Percentiles rank a stretch among this genome's conserved stretches.
Evolutionary conservation across 35 echinoderm and acorn worm genomes (phyloP).

Genomic region (Strongylocentrotus purpuratus): DNA sequence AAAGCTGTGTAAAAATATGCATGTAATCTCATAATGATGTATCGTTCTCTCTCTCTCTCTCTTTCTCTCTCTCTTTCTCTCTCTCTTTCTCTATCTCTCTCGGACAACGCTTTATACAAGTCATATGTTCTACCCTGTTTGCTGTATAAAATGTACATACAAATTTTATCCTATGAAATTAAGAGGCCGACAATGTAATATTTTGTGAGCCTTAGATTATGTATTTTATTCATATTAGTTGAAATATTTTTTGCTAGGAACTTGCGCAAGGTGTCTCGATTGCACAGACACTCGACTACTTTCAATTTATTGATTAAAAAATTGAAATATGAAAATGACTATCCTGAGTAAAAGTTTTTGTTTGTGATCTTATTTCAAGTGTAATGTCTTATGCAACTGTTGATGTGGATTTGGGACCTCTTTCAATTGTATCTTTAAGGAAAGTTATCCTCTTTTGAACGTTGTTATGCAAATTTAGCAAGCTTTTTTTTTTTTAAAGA

Average conservation of each 20-base stretch:
- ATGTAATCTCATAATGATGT: neutral
- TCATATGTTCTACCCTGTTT: neutral
- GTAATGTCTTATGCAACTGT: no score
- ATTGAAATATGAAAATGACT: neutral
- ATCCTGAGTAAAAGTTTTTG: neutral
- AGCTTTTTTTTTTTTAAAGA: no score
- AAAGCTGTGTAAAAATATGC: neutral
- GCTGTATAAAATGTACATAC: neutral
- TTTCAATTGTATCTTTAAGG: no score
- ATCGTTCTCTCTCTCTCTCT: neutral
- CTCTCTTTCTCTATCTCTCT: no score
- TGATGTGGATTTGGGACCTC: no score
- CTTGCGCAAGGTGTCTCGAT: neutral
- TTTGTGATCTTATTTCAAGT: neutral
- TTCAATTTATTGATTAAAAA: neutral
- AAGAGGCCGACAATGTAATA: neutral
- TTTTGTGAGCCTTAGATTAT: constrained; percentile 4
- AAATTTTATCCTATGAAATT: neutral
- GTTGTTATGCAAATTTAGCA: no score
- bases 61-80: neutral
- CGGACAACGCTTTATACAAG: neutral
- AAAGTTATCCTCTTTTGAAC: no score
- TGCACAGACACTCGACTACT: neutral
- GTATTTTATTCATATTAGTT: constrained; percentile 6
- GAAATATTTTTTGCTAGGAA: neutral